Base-by-base conservation (phyloP, 2,113 vertebrate genomes). In the Nematolebias whitei region DNA sequence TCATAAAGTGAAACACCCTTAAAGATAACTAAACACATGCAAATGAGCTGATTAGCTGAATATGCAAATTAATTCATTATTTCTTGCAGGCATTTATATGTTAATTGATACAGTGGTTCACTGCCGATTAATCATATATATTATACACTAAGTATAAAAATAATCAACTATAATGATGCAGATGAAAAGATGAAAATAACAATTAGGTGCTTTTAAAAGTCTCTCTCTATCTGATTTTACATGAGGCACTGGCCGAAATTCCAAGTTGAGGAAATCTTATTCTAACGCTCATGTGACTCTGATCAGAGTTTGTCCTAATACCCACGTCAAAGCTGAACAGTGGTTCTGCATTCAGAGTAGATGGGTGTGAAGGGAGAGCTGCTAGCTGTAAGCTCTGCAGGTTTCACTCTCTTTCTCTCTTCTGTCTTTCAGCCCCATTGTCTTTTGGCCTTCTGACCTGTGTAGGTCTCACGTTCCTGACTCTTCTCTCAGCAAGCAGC, bases 401-500 rank as follows among this genome's bases (percentile, higher is more conserved):
- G 60, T 50, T 67, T 68, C 41, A 39, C 62, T 41, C 67, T 55
- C 63, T 19, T 63, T 60, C 4, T 48, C 56, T 58, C 61, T 16
- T 43, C 65, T 76, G 24, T 69, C 60, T 80, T 75, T 66, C 72
- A 79, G 68, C 74, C 72, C 44, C 18, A 51, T 63, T 61, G 68
- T 63, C 78, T 83, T 57, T 63, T 68, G 65, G 74, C 84, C 88
- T 83, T 75, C 78, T 83, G 83, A 88, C 80, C 83, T 74, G 79
- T 71, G 65, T 75, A 69, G 81, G 82, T 85, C 90, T 92, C 87
- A 85, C 85, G 69, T 91, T 90, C 87, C 84, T 85, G 72, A 70
- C 85, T 90, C 76, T 71, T 84, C 86, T 86, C 84, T 75, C 84
- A 76, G 86, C 88, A 67, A 87, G 84, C 82, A 76, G 79, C 38